These are phyloP conservation scores for Pelusios castaneus DNA, from an alignment of 2,113 vertebrate genomes.

Conservation along the genomic window DNA sequence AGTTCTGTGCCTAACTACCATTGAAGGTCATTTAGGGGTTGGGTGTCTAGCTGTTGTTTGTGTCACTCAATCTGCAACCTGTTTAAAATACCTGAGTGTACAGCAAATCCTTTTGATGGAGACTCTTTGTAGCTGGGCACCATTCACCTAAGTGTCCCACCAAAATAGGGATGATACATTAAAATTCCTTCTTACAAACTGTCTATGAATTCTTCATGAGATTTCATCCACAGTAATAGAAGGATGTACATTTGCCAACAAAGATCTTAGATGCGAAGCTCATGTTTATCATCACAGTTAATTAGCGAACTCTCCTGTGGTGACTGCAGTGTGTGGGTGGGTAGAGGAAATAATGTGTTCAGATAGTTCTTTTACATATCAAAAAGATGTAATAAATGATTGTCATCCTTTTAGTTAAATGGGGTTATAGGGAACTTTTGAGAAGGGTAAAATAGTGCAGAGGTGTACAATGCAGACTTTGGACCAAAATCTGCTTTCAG, in stretches of 20 bases:
- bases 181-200: neutral
- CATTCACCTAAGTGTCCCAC: neutral
- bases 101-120: neutral
- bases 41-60: neutral
- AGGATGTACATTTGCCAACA: neutral
- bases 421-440: neutral
- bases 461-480: neutral
- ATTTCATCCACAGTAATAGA: neutral
- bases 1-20: neutral
- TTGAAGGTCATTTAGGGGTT: neutral
- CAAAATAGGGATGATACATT: neutral
- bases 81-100: neutral
- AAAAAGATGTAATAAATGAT: neutral
- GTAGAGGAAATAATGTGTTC: slow-evolving; percentile 5
- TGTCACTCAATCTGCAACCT: neutral
- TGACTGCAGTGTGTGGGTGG: neutral
- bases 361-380: neutral
- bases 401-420: neutral
- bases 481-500: neutral
- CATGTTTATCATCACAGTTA: slow-evolving; percentile 3
- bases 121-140: neutral
- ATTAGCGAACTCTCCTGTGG: neutral
- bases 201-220: neutral
- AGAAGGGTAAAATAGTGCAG: neutral
- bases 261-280: neutral